Conservation (phyloP, 1,140 invertebrate species). For the Brachystomella parvula region DNA sequence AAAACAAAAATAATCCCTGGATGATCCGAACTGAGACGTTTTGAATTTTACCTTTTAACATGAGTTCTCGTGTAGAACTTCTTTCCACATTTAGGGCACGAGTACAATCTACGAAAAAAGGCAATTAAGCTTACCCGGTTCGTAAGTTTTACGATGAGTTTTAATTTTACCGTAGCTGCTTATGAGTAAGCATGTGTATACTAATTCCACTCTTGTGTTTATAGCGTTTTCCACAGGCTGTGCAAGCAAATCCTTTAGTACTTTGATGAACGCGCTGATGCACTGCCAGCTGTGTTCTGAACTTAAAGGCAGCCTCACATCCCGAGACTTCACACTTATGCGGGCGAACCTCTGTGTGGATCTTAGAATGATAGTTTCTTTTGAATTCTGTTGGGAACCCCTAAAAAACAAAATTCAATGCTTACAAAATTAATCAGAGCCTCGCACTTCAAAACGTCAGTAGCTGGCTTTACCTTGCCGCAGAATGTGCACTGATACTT, state of each 20-base stretch:
- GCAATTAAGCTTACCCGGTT: neutral
- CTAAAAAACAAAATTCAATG: neutral
- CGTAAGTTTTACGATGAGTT: neutral
- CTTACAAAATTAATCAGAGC: neutral
- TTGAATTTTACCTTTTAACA: neutral
- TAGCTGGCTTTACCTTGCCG: neutral
- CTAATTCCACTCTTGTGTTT: neutral
- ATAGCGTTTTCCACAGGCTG: neutral
- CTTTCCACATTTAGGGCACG: neutral
- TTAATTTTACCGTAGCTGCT: neutral
- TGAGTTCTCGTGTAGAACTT: neutral
- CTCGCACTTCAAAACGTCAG: no score
- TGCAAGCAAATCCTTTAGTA: neutral
- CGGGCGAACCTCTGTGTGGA: neutral
- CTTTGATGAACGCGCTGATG: neutral
- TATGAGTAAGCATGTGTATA: neutral
- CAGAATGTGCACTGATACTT: neutral
- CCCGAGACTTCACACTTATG: neutral
- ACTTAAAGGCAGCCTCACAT: neutral
- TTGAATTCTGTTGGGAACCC: constrained; percentile 1
- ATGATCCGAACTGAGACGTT: neutral
- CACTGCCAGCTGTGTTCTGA: neutral
- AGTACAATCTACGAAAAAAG: neutral
- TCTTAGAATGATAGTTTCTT: neutral
- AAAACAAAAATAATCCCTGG: neutral